A percentile compares a stretch with the other conserved stretches of the same genome.
Conservation (phyloP, 2,888 invertebrate species). For the Ophraella communa region DNA sequence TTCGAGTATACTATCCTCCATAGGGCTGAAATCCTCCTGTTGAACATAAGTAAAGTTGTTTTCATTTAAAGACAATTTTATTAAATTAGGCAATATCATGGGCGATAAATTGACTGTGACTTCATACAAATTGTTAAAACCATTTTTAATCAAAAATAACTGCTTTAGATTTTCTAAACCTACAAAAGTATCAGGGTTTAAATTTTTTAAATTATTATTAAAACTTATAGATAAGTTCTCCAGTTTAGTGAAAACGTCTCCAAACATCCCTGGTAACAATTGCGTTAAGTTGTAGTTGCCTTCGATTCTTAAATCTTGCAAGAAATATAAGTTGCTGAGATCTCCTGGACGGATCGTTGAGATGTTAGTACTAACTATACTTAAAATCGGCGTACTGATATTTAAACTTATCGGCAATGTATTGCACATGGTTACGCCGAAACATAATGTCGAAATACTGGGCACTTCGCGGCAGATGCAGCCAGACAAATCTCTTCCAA, state of each 20-base stretch:
- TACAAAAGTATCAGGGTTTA: conserved; percentile 61
- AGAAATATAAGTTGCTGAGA: conserved; percentile 55
- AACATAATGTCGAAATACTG: conserved; percentile 61
- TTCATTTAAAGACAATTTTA: conserved; percentile 63
- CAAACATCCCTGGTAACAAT: conserved; percentile 63
- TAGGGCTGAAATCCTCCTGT: conserved; percentile 59
- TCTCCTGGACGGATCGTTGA: conserved; percentile 59
- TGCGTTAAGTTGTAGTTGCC: conserved; percentile 63
- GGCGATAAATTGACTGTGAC: conserved; percentile 59
- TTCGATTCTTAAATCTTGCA: conserved; percentile 63
- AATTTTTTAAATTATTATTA: conserved; percentile 60
- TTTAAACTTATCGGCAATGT: conserved; percentile 62
- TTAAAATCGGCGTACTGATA: conserved; percentile 57
- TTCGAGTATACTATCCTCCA: conserved; percentile 60
- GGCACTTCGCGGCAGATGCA: conserved; percentile 63
- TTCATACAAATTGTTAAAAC: conserved; percentile 60
- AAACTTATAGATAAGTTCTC: conserved; percentile 65
- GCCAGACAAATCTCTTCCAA: conserved; percentile 50
- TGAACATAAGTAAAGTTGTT: conserved; percentile 62
- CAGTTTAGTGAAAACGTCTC: conserved; percentile 59
- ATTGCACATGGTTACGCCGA: conserved; percentile 63
- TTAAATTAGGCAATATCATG: conserved; percentile 60
- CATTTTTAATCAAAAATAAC: conserved; percentile 65
- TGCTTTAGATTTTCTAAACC: conserved; percentile 63
- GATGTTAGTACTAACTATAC: conserved; percentile 64